Evolutionary conservation across 2,888 invertebrate genomes (phyloP), one percentile per base, ranked within the genome.

Genomic region (Idaea straminata): DNA sequence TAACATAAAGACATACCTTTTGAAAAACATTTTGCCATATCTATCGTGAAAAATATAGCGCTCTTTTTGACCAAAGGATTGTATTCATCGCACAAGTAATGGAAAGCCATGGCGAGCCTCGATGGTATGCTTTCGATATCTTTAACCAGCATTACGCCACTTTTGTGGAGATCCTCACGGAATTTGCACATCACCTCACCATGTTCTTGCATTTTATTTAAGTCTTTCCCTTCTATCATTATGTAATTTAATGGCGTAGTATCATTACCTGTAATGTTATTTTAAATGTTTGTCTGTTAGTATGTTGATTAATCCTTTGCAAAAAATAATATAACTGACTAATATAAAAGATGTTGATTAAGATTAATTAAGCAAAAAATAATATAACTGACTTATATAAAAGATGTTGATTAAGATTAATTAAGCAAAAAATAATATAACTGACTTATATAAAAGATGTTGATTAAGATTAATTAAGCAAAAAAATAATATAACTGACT

Each of bases 51-150:
- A 72, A 93, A 91, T 75, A 93, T 88, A 36, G 92, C 92, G 67
- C 88, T 89, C 63, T 83, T 86, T 62, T 86, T 87, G 3, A 88
- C 89, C 1, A 92, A 76, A 1, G 92, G 92, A 65, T 89, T 87
- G 74, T 86, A 90, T 72, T 93, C 93, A 75, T 93, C 93, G 69
- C 93, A 93, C 70, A 91, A 92, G 70, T 91, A 93, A 73, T 93
- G 93, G 71, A 93, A 91, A 1, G 92, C 93, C 90, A 91, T 92
- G 0, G 92, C 93, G 1, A 92, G 79, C 5, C 78, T 69, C 0
- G 92, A 84, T 0, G 92, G 90, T 2, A 93, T 75, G 16, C 73
- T 80, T 25, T 89, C 89, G 5, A 93, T 64, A 62, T 89, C 83
- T 60, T 82, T 84, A 5, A 93, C 86, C 2, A 93, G 78, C 84